Evolutionary conservation across 2,797 vertebrate species (phyloP).

Genomic region (Sus cebifrons): DNA sequence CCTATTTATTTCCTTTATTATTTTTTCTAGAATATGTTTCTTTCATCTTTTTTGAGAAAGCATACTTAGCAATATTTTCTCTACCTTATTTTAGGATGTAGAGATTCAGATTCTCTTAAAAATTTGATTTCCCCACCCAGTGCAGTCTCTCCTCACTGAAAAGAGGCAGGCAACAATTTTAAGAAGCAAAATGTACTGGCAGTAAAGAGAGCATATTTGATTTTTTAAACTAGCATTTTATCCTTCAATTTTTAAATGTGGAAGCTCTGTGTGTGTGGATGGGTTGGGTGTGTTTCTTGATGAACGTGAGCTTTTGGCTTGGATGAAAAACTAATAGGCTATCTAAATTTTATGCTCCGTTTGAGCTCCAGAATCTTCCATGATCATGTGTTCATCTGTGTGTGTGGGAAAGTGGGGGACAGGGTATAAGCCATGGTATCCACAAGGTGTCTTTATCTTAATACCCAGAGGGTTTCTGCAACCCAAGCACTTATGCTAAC

Average conservation of each 20-base stretch:
- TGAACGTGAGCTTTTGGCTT: background rate
- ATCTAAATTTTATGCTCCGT: background rate
- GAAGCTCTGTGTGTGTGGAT: background rate
- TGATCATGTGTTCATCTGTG: background rate
- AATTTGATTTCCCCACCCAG: background rate
- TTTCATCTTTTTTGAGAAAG: conserved; percentile 36
- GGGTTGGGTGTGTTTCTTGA: background rate
- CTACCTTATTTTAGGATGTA: background rate
- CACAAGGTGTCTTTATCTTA: background rate
- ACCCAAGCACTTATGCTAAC: background rate
- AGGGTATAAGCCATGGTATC: background rate
- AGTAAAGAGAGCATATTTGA: background rate
- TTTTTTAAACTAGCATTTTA: background rate
- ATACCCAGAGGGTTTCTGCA: background rate
- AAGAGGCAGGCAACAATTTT: background rate
- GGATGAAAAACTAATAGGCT: background rate
- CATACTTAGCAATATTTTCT: background rate
- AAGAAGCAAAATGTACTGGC: background rate
- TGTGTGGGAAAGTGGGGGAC: fast-evolving
- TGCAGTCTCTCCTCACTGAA: background rate
- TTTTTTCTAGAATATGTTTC: background rate
- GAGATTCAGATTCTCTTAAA: conserved; percentile 27
- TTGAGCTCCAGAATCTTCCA: background rate
- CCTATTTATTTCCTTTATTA: background rate
- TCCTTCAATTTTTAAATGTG: background rate